Percentiles rank a stretch among this genome's conserved stretches.
phyloP scores from a whole-genome alignment of 2,113 vertebrate species.

The Sturnus vulgaris region DNA sequence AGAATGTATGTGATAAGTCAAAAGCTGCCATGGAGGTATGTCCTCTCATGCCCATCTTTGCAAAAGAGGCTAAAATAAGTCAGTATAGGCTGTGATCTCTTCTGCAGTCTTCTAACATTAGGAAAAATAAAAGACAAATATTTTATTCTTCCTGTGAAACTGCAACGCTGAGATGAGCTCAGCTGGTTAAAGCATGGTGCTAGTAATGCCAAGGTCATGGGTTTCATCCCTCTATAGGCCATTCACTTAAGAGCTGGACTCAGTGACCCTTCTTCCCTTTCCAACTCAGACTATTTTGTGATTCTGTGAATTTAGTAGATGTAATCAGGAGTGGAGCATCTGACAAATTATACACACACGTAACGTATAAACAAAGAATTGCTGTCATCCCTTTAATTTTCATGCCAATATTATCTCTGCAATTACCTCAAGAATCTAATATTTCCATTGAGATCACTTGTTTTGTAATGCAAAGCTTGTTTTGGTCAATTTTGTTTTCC shows the following conservation, averaged over 20 bases:
- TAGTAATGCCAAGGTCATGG: background rate
- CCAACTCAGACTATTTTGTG: background rate
- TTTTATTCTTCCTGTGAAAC: background rate
- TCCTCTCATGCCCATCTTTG: background rate
- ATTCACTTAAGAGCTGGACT: background rate
- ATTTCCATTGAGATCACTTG: background rate
- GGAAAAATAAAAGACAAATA: background rate
- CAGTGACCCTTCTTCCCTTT: background rate
- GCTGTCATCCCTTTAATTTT: background rate
- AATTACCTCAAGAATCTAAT: background rate
- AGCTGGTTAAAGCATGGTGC: background rate
- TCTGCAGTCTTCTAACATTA: background rate
- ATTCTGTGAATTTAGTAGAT: background rate
- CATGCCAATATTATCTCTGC: background rate
- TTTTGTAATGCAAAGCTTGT: background rate
- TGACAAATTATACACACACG: background rate
- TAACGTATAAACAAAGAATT: background rate
- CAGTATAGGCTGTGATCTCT: background rate
- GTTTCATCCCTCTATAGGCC: background rate
- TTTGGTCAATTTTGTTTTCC: background rate
- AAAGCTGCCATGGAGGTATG: background rate
- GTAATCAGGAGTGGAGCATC: background rate
- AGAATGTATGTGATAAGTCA: accelerated
- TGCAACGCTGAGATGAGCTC: background rate
- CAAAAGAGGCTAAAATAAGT: background rate